Evolutionary conservation across 2,797 vertebrate species (phyloP).

Genomic region (Bradypus variegatus): DNA sequence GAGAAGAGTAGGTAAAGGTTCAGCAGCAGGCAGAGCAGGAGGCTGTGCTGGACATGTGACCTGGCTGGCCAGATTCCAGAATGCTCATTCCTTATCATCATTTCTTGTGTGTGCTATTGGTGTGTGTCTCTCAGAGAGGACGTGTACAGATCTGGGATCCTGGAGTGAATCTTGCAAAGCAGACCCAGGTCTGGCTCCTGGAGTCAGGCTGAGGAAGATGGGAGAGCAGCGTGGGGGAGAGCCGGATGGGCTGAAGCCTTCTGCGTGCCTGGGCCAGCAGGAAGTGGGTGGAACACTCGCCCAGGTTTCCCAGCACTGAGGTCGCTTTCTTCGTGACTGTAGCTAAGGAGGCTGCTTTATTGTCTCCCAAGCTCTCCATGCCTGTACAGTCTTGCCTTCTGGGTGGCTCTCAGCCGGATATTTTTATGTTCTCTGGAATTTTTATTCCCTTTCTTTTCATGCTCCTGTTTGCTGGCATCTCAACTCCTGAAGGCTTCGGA

Average conservation of each 20-base stretch:
- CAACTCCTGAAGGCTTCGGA: neutral
- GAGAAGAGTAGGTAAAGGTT: neutral
- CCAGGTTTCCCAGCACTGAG: neutral
- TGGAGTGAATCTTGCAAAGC: neutral
- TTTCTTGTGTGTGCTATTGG: neutral
- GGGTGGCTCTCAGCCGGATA: neutral
- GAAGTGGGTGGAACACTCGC: neutral
- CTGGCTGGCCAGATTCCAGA: neutral
- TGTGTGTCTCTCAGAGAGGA: neutral
- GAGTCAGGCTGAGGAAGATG: neutral
- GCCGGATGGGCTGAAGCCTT: neutral
- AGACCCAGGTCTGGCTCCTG: neutral
- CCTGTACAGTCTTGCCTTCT: conserved; percentile 44
- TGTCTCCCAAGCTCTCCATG: neutral
- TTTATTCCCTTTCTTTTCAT: neutral
- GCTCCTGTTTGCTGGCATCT: neutral
- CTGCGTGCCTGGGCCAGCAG: neutral
- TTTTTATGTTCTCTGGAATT: conserved; percentile 5
- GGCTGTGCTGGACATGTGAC: neutral
- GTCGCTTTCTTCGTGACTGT: neutral
- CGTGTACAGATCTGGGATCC: neutral
- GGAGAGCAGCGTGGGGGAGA: neutral
- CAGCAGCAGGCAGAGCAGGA: neutral
- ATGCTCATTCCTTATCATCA: neutral
- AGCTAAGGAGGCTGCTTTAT: neutral